phyloP scores from a whole-genome alignment of 1,140 invertebrate genomes.

The Arion vulgaris region DNA sequence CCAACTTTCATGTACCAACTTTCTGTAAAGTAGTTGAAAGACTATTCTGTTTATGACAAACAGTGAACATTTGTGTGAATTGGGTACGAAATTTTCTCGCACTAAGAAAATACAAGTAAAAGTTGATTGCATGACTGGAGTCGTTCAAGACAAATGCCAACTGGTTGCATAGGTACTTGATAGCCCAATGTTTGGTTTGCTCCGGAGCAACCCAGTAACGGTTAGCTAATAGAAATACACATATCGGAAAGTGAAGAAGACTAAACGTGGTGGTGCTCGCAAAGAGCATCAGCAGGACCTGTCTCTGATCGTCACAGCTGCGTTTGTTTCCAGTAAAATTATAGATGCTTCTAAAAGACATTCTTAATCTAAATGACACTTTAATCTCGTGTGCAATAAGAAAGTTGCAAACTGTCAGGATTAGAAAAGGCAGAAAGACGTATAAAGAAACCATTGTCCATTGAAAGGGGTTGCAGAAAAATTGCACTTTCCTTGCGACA shows the following conservation, averaged over 20 bases:
- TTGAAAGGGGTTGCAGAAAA: slow-evolving; percentile 39
- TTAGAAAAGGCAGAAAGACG: slow-evolving; percentile 51
- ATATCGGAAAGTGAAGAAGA: slow-evolving; percentile 58
- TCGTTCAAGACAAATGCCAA: slow-evolving; percentile 57
- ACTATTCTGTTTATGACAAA: no score
- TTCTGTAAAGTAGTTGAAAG: no score
- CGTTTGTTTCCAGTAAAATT: slow-evolving; percentile 1
- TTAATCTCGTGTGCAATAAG: slow-evolving; percentile 54
- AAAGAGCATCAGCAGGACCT: slow-evolving; percentile 52
- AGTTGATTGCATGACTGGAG: slow-evolving; percentile 62
- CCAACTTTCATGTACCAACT: no score
- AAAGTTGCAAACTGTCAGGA: slow-evolving; percentile 56
- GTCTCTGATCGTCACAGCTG: slow-evolving; percentile 18
- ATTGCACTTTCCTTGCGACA: background rate
- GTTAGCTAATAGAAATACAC: slow-evolving; percentile 53
- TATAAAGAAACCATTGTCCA: slow-evolving; percentile 57
- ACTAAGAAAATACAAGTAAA: slow-evolving; percentile 63
- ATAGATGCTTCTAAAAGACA: slow-evolving; percentile 27
- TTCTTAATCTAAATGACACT: slow-evolving; percentile 45
- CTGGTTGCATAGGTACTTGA: slow-evolving; percentile 44
- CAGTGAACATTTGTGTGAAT: slow-evolving; percentile 28
- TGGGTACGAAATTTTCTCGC: slow-evolving; percentile 55
- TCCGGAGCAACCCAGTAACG: background rate
- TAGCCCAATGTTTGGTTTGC: background rate
- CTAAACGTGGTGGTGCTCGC: slow-evolving; percentile 53